Evolutionary conservation across 1,140 invertebrate genomes (phyloP), one percentile per base, ranked within the genome.

Genomic region (Ostrea denselamellosa): DNA sequence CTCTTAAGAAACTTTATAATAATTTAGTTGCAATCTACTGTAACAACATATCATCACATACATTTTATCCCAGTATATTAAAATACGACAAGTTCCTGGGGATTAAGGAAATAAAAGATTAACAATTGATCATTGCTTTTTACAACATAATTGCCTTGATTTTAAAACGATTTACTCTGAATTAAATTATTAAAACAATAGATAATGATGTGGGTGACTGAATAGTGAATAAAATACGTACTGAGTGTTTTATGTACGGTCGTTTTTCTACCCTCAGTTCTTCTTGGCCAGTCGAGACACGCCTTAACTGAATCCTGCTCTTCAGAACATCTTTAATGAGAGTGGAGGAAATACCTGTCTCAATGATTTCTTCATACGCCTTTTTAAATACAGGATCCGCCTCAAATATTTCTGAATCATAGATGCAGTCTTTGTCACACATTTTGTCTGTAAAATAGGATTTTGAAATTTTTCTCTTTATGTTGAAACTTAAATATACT

Each of bases 331-430:
- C 68, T 25, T 77, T 77, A 14, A 34, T 77, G 25, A 77, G 68
- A 4, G 68, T 77, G 8, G 68, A 8, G 12, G 68, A 77, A 25
- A 34, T 8, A 25, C 68, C 68, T 22, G 10, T 22, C 25, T 77
- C 68, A 17, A 4, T 77, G 2, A 14, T 28, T 14, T 77, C 68
- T 17, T 77, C 68, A 77, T 25, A 10, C 9, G 68, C 68, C 68
- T 77, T 77, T 77, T 77, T 77, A 77, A 77, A 77, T 25, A 34
- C 68, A 34, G 68, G 68, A 34, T 77, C 68, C 68, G 68, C 68
- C 68, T 77, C 68, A 77, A 14, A 25, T 10, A 77, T 77, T 9
- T 77, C 68, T 14, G n/a, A 19, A 19, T 62, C 56, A 7, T 19
- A 7, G 0, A 19, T 19, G 2, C 4, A 17, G 14, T 62, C 56